Evolutionary conservation across 2,888 invertebrate genomes (phyloP), one percentile per base, ranked within the genome.

Genomic region (Cordilura impudica): DNA sequence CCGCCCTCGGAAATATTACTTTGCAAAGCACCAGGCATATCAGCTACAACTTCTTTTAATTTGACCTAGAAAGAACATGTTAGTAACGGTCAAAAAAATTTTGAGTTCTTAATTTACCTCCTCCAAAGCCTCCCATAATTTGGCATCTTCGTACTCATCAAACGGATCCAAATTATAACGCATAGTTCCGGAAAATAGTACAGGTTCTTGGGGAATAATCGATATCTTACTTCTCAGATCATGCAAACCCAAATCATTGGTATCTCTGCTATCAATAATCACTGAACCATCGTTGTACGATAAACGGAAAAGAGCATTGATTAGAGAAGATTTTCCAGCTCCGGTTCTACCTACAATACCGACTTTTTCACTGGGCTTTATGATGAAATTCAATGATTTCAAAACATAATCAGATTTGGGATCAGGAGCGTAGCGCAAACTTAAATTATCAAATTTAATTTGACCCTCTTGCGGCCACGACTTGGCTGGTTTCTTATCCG

Each of bases 101-200:
- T n/a, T n/a, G 43, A 6, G 2, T 5, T 43, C 5, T 16, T 2
- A 21, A 10, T 3, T 51, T 61, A 93, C 92, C 81, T 97, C 95
- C 82, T 96, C 96, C 26, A 98, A 90, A 0, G 95, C 96, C 75
- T 92, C 91, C 97, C 97, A 97, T 0, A 98, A 90, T 72, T 94
- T 92, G 10, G 92, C 92, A 84, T 97, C 97, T 0, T 92, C 91
- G 86, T 94, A 95, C 84, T 94, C 93, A 80, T 94, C 93, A 88
- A 97, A 97, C 0, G 97, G 97, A 90, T 98, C 97, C 72, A 98
- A 91, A 90, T 98, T 98, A 85, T 94, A 94, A 2, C 98, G 91
- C 91, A 98, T 92, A 2, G 96, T 94, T 45, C 97, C 97, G 0
- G 96, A 95, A 90, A 98, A 96, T 54, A 96, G 90, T 65, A 96